Evolutionary conservation across 2,797 vertebrate species (phyloP).

Genomic region (Otolemur crassicaudatus): DNA sequence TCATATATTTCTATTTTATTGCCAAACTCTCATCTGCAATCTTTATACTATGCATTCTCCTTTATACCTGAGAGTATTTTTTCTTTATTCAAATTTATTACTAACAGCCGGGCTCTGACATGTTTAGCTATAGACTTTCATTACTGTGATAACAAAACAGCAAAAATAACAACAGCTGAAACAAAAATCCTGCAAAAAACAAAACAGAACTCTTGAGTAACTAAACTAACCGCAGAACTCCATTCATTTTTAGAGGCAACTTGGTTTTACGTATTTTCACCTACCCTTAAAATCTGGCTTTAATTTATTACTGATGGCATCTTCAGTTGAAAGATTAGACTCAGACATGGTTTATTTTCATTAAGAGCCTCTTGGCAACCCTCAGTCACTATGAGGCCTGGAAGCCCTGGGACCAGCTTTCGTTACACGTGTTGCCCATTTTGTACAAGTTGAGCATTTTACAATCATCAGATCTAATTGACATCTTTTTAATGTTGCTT

Average conservation of each 20-base stretch:
- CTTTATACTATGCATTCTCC: not conserved
- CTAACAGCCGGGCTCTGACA: slow-evolving; percentile 41
- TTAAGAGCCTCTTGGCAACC: slow-evolving; percentile 80
- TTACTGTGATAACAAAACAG: slow-evolving; percentile 38
- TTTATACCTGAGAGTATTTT: slow-evolving; percentile 60
- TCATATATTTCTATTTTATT: slow-evolving; percentile 53
- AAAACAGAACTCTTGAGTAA: not conserved
- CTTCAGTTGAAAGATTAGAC: slow-evolving; percentile 76
- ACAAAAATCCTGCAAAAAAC: not conserved
- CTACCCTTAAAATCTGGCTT: slow-evolving; percentile 80
- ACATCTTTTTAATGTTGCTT: slow-evolving; percentile 75
- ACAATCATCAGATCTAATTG: slow-evolving; percentile 80
- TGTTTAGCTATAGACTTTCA: slow-evolving; percentile 55
- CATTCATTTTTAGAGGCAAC: slow-evolving; percentile 48
- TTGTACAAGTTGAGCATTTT: slow-evolving; percentile 80
- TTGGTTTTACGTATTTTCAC: slow-evolving; percentile 59
- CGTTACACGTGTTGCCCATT: slow-evolving; percentile 70
- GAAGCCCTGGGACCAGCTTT: slow-evolving; percentile 79
- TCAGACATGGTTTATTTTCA: slow-evolving; percentile 82
- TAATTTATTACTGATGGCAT: slow-evolving; percentile 81
- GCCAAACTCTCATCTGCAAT: not conserved
- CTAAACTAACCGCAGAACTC: not conserved
- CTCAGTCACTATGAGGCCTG: slow-evolving; percentile 77
- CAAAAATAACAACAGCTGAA: slow-evolving; percentile 19
- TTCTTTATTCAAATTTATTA: slow-evolving; percentile 62